Base-by-base conservation (phyloP, 2,888 invertebrate genomes). In the Melieria crassipennis region DNA sequence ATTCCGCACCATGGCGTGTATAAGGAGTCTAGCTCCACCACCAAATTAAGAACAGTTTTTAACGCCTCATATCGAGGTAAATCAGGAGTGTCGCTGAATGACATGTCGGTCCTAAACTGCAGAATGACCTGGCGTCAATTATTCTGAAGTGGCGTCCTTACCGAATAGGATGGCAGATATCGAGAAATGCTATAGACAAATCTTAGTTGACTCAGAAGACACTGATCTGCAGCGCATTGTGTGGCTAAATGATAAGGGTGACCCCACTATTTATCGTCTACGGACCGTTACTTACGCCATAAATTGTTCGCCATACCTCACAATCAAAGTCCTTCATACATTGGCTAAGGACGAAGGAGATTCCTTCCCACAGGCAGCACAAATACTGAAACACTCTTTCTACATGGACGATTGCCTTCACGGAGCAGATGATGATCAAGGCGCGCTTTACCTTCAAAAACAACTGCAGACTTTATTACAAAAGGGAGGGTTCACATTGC, bases 151-250 rank as follows among this genome's bases (percentile, higher is more conserved):
- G 67, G 72, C 69, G 69, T 7, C 56, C 56, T 16, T 16, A 16
- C 16, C 16, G 16, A 16, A 16, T 16, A 16, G 16, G 16, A 16
- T 16, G 16, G 16, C 16, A 16, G 16, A 16, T 16, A 76, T 74
- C 9, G 72, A 73, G 50, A 76, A 73, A 47, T 73, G 72, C 7
- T 76, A 70, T 71, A 63, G 69, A 30, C 69, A 74, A 50, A 75
- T 74, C 46, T 45, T 73, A 9, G 75, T 75, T 3, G 57, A 70
- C 4, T 47, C 52, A 56, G 60, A 65, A 4, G 70, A 74, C 66
- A 69, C 73, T n/a, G 71, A 71, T 6, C 62, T 76, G 65, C 13
- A 57, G 7, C 60, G 69, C 48, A 74, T 74, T 60, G 65, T 73
- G 6, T 74, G 73, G 71, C 48, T 68, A 5, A 9, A 68, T 30